Evolutionary conservation across 2,113 vertebrate genomes (phyloP).

Genomic region (Columbina picui): DNA sequence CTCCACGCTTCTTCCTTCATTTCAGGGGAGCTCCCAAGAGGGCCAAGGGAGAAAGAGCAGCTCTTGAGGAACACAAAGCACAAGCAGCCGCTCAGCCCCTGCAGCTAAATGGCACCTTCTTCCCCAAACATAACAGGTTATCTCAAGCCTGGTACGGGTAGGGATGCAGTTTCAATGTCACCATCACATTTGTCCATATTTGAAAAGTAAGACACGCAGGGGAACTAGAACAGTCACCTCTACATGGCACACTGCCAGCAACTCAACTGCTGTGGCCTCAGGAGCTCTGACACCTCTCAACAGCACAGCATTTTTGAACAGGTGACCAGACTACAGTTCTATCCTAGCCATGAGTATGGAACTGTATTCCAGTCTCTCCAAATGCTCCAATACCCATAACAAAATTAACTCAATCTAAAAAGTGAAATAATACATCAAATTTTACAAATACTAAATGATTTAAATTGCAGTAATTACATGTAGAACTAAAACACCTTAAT

Average conservation of each 20-base stretch:
- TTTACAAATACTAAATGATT: background rate
- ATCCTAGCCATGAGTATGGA: background rate
- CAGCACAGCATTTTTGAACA: background rate
- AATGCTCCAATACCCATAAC: background rate
- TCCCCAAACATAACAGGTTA: background rate
- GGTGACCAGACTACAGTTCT: background rate
- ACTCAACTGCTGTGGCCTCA: background rate
- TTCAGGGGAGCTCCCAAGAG: background rate
- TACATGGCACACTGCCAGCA: background rate
- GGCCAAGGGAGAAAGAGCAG: background rate
- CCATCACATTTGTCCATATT: background rate
- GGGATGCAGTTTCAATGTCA: fast-evolving
- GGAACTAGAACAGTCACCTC: background rate
- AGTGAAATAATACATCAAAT: background rate
- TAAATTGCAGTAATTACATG: background rate
- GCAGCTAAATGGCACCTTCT: background rate
- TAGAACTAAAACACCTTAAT: background rate
- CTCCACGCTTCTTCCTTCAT: background rate
- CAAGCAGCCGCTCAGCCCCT: background rate
- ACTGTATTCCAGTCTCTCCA: background rate
- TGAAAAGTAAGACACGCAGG: background rate
- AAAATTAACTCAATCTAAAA: background rate
- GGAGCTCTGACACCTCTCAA: background rate
- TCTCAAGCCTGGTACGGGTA: background rate
- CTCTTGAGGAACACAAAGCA: background rate